A percentile compares a stretch with the other conserved stretches of the same genome.
phyloP scores from a whole-genome alignment of 2,113 vertebrate species.

The Protobothrops flavoviridis region DNA sequence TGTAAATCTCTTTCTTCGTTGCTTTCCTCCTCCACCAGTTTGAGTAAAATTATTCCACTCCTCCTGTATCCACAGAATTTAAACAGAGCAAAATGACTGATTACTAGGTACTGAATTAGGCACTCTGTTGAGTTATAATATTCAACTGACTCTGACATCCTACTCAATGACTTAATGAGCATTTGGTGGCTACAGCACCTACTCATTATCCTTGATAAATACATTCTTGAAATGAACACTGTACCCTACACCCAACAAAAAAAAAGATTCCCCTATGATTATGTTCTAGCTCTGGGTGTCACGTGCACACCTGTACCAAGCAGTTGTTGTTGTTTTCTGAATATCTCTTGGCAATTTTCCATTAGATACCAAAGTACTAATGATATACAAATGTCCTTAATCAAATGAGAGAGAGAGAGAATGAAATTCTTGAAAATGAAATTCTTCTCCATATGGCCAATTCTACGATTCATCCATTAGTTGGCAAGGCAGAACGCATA shows the following conservation, averaged over 20 bases:
- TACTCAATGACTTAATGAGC: conserved; percentile 49
- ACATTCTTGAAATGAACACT: background rate
- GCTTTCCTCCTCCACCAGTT: conserved; percentile 29
- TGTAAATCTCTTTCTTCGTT: conserved; percentile 46
- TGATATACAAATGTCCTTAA: background rate
- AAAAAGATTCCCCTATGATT: background rate
- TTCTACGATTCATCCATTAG: background rate
- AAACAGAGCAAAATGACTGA: conserved; percentile 50
- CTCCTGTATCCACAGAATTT: conserved; percentile 32
- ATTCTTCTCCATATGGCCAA: background rate
- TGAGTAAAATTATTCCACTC: conserved; percentile 45
- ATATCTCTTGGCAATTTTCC: conserved; percentile 7
- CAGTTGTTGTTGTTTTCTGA: background rate
- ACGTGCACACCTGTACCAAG: background rate
- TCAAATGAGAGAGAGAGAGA: background rate
- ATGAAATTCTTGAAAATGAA: background rate
- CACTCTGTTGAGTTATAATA: conserved; percentile 30
- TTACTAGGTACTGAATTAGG: conserved; percentile 50
- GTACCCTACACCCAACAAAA: background rate
- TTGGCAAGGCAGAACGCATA: background rate
- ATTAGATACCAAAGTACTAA: background rate
- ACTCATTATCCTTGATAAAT: conserved; percentile 49
- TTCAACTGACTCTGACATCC: conserved; percentile 34
- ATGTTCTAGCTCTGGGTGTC: background rate
- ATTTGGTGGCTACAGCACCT: conserved; percentile 20